phyloP scores from a whole-genome alignment of 2,888 invertebrate species.

The Drosophila affinis region DNA sequence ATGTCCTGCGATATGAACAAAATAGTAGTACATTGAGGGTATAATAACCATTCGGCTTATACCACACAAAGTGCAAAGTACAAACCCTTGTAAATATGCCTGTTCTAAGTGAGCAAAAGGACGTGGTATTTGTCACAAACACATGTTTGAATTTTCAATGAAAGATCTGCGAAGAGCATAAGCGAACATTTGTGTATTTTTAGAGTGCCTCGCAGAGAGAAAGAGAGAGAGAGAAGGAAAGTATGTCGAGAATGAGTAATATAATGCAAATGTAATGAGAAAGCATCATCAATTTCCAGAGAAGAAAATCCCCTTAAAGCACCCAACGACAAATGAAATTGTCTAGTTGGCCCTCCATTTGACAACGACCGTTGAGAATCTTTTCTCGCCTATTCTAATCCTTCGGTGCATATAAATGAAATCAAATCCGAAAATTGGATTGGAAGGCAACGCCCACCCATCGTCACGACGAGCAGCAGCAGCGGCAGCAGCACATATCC shows the following conservation, averaged over 20 bases:
- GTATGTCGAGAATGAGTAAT: slow-evolving; percentile 33
- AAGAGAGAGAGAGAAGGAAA: no score
- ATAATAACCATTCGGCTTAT: not conserved
- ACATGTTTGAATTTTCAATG: slow-evolving; percentile 45
- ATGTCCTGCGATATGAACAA: not conserved
- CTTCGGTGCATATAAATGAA: slow-evolving; percentile 73
- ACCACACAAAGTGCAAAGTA: slow-evolving; percentile 18
- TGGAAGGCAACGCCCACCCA: slow-evolving; percentile 78
- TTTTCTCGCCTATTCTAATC: slow-evolving; percentile 67
- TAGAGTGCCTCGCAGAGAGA: slow-evolving; percentile 7
- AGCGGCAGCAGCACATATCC: slow-evolving; percentile 12
- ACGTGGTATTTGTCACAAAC: slow-evolving; percentile 44
- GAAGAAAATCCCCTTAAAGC: slow-evolving; percentile 78
- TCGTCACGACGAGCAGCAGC: slow-evolving; percentile 29
- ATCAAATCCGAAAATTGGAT: slow-evolving; percentile 80
- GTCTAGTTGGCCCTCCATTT: slow-evolving; percentile 48
- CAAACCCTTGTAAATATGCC: slow-evolving; percentile 47
- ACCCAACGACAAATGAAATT: slow-evolving; percentile 81
- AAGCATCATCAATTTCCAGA: slow-evolving; percentile 76
- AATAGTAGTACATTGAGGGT: not conserved
- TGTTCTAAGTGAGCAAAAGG: slow-evolving; percentile 24
- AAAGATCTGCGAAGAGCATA: slow-evolving; percentile 15
- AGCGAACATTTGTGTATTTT: slow-evolving; percentile 51
- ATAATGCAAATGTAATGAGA: slow-evolving; percentile 83
- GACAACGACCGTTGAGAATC: slow-evolving; percentile 52